Conservation (phyloP, 2,797 vertebrate species). For the Benthosema pterotum region DNA sequence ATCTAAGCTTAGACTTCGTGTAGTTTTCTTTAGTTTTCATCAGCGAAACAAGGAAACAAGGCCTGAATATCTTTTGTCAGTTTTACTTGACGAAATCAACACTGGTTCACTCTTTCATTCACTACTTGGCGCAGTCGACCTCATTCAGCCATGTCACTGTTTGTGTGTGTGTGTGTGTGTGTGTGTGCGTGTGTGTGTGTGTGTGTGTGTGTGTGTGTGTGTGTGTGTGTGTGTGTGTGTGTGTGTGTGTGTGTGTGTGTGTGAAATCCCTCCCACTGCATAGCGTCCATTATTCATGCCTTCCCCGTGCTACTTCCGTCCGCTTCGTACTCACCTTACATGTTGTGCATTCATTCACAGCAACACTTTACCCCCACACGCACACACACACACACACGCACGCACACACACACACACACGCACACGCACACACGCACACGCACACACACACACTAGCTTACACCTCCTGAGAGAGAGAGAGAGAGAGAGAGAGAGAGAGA, state of each 20-base stretch:
- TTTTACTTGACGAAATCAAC: no score
- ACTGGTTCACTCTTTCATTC: no score
- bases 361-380: slow-evolving; percentile 27
- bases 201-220: slow-evolving; percentile 21
- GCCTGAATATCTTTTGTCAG: no score
- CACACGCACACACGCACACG: no score
- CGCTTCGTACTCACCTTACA: slow-evolving; percentile 57
- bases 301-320: slow-evolving; percentile 58
- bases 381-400: neutral
- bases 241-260: slow-evolving; percentile 14
- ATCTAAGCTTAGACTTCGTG: no score
- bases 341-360: slow-evolving; percentile 55
- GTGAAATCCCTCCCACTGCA: slow-evolving; percentile 29
- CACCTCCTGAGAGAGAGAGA: neutral
- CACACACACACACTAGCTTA: no score
- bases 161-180: neutral
- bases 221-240: slow-evolving; percentile 5
- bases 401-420: no score
- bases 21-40: no score
- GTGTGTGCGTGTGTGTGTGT: slow-evolving; percentile 2
- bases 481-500: no score
- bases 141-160: no score
- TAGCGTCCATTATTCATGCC: slow-evolving; percentile 67
- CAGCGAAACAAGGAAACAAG: no score
- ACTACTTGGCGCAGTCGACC: no score